Percentiles rank a stretch among this genome's conserved stretches.
These are phyloP conservation scores for Phyllotreta striolata DNA, from an alignment of 2,888 invertebrate genomes.

Conservation along the genomic window DNA sequence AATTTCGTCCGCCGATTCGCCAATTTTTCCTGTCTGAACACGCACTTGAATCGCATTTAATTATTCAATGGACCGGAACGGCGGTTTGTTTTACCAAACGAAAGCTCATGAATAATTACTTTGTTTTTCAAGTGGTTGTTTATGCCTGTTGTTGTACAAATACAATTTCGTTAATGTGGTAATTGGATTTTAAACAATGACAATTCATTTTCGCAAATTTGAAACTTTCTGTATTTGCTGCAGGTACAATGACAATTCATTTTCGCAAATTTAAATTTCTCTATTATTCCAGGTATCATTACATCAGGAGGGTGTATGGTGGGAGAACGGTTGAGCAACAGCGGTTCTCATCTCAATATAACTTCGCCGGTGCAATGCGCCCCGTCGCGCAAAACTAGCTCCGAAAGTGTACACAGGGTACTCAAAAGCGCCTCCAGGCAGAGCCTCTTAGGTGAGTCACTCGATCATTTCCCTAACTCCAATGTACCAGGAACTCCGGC, in stretches of 20 bases:
- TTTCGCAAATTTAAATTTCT: not conserved
- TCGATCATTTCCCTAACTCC: not conserved
- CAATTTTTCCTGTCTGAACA: too few species aligned
- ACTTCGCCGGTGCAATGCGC: constrained; percentile 60
- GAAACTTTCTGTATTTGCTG: too few species aligned
- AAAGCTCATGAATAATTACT: too few species aligned
- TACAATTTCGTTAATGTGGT: too few species aligned
- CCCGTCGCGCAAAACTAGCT: constrained; percentile 58
- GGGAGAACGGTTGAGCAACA: constrained; percentile 66
- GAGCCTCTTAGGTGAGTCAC: constrained; percentile 66
- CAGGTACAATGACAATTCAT: not conserved
- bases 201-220: too few species aligned
- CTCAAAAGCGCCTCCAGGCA: constrained; percentile 68
- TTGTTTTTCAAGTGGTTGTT: too few species aligned
- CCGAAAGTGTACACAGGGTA: constrained; percentile 62
- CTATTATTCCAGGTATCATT: constrained; percentile 58
- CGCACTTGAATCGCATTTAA: too few species aligned
- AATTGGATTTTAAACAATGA: too few species aligned
- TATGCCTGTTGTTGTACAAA: too few species aligned
- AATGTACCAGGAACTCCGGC: not conserved
- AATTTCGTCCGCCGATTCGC: too few species aligned
- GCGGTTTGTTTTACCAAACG: too few species aligned
- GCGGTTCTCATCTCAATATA: constrained; percentile 64
- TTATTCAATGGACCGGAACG: too few species aligned
- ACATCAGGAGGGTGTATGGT: constrained; percentile 62